phyloP scores from a whole-genome alignment of 2,113 vertebrate species.

The Oriolus oriolus region DNA sequence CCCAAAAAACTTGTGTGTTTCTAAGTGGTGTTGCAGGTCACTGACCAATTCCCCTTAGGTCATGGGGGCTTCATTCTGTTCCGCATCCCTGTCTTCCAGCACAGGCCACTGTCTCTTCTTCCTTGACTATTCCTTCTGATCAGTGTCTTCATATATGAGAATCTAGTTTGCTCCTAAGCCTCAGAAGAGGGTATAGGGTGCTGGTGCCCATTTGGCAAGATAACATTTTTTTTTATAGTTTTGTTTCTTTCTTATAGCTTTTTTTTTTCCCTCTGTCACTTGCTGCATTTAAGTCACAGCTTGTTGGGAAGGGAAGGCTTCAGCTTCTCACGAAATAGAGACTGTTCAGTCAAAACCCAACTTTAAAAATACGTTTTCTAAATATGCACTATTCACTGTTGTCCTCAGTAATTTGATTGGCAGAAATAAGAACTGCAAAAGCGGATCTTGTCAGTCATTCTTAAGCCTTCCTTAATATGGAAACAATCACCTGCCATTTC shows the following conservation, averaged over 20 bases:
- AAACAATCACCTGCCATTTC: slow-evolving; percentile 3
- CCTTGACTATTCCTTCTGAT: not conserved
- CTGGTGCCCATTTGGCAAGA: not conserved
- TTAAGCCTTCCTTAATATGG: slow-evolving; percentile 2
- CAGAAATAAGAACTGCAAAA: slow-evolving; percentile 33
- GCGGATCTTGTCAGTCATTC: slow-evolving; percentile 27
- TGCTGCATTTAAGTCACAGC: not conserved
- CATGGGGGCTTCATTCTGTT: not conserved
- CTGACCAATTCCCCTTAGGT: not conserved
- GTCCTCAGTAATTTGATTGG: slow-evolving; percentile 29
- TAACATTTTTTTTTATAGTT: not conserved
- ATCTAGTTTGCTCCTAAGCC: not conserved
- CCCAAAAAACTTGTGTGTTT: not conserved
- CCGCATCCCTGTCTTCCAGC: not conserved
- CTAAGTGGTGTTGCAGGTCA: not conserved
- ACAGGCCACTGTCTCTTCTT: not conserved
- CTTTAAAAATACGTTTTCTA: slow-evolving; percentile 60
- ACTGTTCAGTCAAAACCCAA: slow-evolving; percentile 1
- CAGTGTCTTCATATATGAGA: not conserved
- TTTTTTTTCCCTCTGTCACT: not conserved
- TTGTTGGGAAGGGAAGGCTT: not conserved
- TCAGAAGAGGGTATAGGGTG: not conserved
- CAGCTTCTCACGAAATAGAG: not conserved
- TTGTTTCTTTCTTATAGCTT: not conserved
- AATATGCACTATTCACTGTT: slow-evolving; percentile 22